A percentile compares a stretch with the other conserved stretches of the same genome.
Conservation (phyloP, 2,113 vertebrate species). For the Hepsetus odoe region DNA sequence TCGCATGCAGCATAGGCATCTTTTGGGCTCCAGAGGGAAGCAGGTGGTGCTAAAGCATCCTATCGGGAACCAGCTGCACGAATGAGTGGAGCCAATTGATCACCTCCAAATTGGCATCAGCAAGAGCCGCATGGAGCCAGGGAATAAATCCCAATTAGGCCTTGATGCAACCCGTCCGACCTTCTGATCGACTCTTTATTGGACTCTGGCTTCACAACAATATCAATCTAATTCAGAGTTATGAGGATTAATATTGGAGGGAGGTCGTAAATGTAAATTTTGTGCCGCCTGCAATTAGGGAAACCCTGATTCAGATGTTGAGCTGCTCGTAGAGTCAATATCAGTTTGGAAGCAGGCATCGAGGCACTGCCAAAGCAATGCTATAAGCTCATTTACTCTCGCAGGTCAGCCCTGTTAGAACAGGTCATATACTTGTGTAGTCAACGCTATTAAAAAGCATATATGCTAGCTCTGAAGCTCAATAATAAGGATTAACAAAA, state of each 20-base stretch:
- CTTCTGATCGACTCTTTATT: slow-evolving; percentile 57
- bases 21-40: slow-evolving; percentile 25
- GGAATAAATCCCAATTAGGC: slow-evolving; percentile 62
- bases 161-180: slow-evolving; percentile 51
- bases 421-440: slow-evolving; percentile 24
- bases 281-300: slow-evolving; percentile 42
- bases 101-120: slow-evolving; percentile 62
- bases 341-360: slow-evolving; percentile 14
- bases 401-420: slow-evolving; percentile 3
- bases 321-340: slow-evolving; percentile 35
- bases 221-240: slow-evolving; percentile 59
- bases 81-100: slow-evolving; percentile 57
- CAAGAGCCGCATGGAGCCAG: slow-evolving; percentile 43
- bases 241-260: slow-evolving; percentile 55
- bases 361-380: slow-evolving; percentile 24
- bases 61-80: slow-evolving; percentile 41
- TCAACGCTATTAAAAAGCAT: slow-evolving; percentile 23
- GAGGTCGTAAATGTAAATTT: slow-evolving; percentile 53
- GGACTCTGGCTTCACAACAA: slow-evolving; percentile 48
- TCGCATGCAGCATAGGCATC: slow-evolving; percentile 39
- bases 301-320: slow-evolving; percentile 35
- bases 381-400: slow-evolving; percentile 36
- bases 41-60: slow-evolving; percentile 32
- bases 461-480: slow-evolving; percentile 16
- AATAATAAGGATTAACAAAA: slow-evolving; percentile 45